Percentiles rank a stretch among this genome's conserved stretches.
Conservation (phyloP, 2,888 invertebrate species). For the Hirtodrosophila cameraria region DNA sequence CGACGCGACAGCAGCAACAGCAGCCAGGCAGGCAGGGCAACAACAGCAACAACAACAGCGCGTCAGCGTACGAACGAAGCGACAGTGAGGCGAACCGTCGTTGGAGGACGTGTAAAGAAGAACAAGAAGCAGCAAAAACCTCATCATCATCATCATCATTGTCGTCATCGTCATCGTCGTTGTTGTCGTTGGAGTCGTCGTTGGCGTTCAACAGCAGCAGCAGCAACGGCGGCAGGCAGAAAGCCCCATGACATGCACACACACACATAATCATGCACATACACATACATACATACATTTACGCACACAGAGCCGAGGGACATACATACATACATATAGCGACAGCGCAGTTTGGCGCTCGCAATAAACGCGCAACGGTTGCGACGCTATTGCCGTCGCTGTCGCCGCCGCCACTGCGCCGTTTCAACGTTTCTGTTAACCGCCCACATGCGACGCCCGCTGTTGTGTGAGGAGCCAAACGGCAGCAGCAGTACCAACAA, state of each 20-base stretch:
- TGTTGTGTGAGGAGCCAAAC: slow-evolving; percentile 53
- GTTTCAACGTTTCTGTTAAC: slow-evolving; percentile 62
- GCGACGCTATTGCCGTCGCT: slow-evolving; percentile 44
- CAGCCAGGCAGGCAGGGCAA: slow-evolving; percentile 45
- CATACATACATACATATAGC: slow-evolving; percentile 26
- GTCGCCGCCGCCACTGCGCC: slow-evolving; percentile 40
- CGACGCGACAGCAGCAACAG: slow-evolving; percentile 54
- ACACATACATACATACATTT: slow-evolving; percentile 7
- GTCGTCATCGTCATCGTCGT: slow-evolving; percentile 3
- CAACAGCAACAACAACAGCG: slow-evolving; percentile 45
- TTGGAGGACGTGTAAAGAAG: slow-evolving; percentile 79
- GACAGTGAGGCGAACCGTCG: slow-evolving; percentile 56
- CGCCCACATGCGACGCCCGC: slow-evolving; percentile 70
- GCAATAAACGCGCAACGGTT: slow-evolving; percentile 64
- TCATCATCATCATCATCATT: slow-evolving; percentile 56
- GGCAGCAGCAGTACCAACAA: slow-evolving; percentile 38
- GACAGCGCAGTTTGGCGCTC: slow-evolving; percentile 65
- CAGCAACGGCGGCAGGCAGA: slow-evolving; percentile 49
- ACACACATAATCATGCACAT: slow-evolving; percentile 21
- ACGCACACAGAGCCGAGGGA: background rate
- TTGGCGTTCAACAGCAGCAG: slow-evolving; percentile 56
- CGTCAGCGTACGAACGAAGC: slow-evolving; percentile 64
- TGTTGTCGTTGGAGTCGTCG: slow-evolving; percentile 26
- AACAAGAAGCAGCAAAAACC: slow-evolving; percentile 68
- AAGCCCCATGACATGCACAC: slow-evolving; percentile 58